These are phyloP conservation scores for Tanypteryx hageni DNA, from an alignment of 2,888 invertebrate genomes.

Conservation along the genomic window DNA sequence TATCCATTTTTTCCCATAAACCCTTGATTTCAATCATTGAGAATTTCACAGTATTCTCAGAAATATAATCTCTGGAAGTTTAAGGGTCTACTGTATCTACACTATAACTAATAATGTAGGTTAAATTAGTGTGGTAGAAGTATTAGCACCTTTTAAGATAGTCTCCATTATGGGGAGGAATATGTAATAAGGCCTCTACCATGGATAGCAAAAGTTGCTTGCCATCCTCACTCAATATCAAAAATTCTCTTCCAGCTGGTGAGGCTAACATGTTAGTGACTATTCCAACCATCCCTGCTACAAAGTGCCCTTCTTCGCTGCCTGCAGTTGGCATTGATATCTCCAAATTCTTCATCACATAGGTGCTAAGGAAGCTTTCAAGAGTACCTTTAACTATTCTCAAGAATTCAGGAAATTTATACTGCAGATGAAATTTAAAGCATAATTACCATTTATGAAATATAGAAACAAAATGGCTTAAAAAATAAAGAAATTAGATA, in stretches of 20 bases:
- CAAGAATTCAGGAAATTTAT: conserved; percentile 53
- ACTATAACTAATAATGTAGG: not conserved
- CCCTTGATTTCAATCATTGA: not conserved
- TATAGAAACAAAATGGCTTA: not conserved
- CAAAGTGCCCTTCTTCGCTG: conserved; percentile 59
- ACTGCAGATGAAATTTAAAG: not conserved
- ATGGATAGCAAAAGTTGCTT: conserved; percentile 17
- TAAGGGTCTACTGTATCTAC: not conserved
- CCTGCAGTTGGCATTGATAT: not conserved
- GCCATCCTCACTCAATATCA: conserved; percentile 6
- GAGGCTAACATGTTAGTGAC: conserved; percentile 46
- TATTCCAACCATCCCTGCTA: conserved; percentile 41
- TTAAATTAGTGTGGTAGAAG: not conserved
- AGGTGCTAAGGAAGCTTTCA: conserved; percentile 45
- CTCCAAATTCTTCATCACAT: not conserved
- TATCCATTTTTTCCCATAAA: not conserved
- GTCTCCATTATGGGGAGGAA: conserved; percentile 10
- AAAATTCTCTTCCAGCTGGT: conserved; percentile 11
- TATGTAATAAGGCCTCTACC: conserved; percentile 26
- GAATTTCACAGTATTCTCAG: not conserved
- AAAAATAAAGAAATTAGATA: not conserved
- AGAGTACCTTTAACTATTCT: conserved; percentile 41
- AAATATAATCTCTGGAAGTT: not conserved
- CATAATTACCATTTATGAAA: not conserved
- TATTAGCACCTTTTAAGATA: conserved; percentile 20